A percentile compares a stretch with the other conserved stretches of the same genome.
phyloP scores from a whole-genome alignment of 2,113 vertebrate species.

The Rana temporaria region DNA sequence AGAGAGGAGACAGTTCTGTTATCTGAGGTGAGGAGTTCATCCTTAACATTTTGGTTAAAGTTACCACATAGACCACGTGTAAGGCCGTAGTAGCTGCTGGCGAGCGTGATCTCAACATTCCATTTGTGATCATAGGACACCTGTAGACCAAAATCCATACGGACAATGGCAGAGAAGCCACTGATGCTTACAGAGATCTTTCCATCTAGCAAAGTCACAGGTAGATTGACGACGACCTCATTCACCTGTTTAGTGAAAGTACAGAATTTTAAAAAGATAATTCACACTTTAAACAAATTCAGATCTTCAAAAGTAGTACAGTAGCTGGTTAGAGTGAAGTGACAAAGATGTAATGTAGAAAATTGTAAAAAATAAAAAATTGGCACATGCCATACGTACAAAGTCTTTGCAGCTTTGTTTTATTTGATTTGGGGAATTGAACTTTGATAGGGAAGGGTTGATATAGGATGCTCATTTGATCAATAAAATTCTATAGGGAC shows the following conservation, averaged over 20 bases:
- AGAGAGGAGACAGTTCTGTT: not conserved
- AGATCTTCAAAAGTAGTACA: too few species aligned
- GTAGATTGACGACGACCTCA: conserved; percentile 68
- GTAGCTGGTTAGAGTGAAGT: too few species aligned
- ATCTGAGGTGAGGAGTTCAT: conserved; percentile 22
- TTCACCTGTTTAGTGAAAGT: conserved; percentile 65
- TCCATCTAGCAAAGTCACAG: conserved; percentile 63
- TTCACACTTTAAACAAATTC: too few species aligned
- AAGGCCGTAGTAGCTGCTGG: not conserved
- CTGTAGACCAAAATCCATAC: conserved; percentile 67
- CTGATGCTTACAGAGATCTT: conserved; percentile 68
- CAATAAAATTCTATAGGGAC: too few species aligned
- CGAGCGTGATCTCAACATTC: conserved; percentile 66
- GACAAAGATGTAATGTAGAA: too few species aligned
- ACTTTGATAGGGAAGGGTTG: too few species aligned
- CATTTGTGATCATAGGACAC: conserved; percentile 75
- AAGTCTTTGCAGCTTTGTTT: too few species aligned
- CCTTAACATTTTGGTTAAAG: conserved; percentile 46
- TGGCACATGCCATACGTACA: too few species aligned
- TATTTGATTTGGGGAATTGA: too few species aligned
- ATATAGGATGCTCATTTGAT: too few species aligned
- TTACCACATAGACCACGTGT: conserved; percentile 61
- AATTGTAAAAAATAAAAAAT: too few species aligned
- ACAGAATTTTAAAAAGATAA: not conserved
- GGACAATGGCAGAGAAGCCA: conserved; percentile 64